These are phyloP conservation scores for Anthopleura xanthogrammica DNA, from an alignment of 92 coral and sea anemone genomes.

Conservation along the genomic window DNA sequence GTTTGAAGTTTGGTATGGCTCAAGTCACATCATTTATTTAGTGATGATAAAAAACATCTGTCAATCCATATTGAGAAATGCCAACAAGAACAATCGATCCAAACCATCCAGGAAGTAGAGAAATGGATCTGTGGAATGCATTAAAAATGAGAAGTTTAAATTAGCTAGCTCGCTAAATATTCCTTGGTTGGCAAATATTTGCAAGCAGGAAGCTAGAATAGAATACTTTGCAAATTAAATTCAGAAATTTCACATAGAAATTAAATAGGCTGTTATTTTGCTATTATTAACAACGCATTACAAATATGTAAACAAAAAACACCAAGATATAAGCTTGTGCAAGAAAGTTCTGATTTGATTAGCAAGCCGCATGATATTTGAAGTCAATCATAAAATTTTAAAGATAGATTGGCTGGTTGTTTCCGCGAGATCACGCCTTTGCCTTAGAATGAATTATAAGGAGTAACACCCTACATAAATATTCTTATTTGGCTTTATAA, in stretches of 20 bases:
- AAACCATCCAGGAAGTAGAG: background rate
- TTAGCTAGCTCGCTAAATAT: too few relatives aligned
- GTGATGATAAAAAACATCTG: background rate
- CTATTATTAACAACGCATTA: too few relatives aligned
- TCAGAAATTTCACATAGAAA: too few relatives aligned
- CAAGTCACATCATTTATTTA: background rate
- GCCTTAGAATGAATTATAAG: background rate
- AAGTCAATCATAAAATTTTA: conserved; percentile 2
- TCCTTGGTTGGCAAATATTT: too few relatives aligned
- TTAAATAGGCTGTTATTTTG: too few relatives aligned
- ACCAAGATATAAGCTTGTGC: background rate
- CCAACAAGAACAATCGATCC: background rate
- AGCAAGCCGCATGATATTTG: background rate
- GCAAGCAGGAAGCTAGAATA: too few relatives aligned
- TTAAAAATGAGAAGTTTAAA: too few relatives aligned
- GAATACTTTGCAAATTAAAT: too few relatives aligned
- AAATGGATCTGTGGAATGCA: background rate
- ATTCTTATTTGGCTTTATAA: background rate
- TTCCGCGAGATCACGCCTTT: background rate
- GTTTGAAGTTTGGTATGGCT: background rate
- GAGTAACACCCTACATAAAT: background rate
- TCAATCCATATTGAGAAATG: background rate
- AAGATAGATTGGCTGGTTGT: background rate
- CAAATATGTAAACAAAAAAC: background rate
- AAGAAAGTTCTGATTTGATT: too few relatives aligned